Percentiles rank a stretch among this genome's conserved stretches.
Evolutionary conservation across 2,113 vertebrate genomes (phyloP).

Genomic region (Ciconia stormi): DNA sequence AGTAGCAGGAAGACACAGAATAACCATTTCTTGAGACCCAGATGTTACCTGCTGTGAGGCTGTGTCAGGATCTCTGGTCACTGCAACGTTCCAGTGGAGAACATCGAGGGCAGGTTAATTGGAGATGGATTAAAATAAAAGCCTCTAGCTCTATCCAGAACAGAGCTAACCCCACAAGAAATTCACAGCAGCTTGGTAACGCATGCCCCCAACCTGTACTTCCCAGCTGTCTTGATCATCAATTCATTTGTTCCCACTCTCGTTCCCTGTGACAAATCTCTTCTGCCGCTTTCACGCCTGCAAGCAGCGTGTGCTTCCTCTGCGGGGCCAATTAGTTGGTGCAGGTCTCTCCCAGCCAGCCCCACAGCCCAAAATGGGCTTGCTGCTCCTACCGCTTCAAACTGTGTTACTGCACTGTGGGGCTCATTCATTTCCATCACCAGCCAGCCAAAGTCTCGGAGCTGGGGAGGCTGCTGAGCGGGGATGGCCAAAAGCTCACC

Average conservation of each 20-base stretch:
- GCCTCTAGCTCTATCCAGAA: not conserved
- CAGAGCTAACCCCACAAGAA: not conserved
- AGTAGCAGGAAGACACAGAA: not conserved
- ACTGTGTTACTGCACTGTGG: no score
- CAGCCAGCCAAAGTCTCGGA: not conserved
- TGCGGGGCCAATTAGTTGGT: fast-evolving
- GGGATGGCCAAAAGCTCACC: not conserved
- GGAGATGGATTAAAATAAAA: not conserved
- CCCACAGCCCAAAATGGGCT: not conserved
- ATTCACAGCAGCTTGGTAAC: not conserved
- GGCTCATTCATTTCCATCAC: not conserved
- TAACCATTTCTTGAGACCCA: not conserved
- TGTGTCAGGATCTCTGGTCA: not conserved
- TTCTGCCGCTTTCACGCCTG: not conserved
- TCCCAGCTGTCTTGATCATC: not conserved
- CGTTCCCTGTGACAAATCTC: not conserved
- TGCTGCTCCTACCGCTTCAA: not conserved
- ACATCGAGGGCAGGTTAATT: not conserved
- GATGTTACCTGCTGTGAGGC: not conserved
- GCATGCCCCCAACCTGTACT: not conserved
- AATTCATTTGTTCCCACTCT: not conserved
- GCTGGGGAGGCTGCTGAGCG: not conserved
- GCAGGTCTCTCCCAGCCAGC: not conserved
- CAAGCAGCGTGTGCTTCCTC: not conserved
- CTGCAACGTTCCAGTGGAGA: not conserved